These are phyloP conservation scores for Quadriops clusia DNA, from an alignment of 2,888 invertebrate species.

Conservation along the genomic window DNA sequence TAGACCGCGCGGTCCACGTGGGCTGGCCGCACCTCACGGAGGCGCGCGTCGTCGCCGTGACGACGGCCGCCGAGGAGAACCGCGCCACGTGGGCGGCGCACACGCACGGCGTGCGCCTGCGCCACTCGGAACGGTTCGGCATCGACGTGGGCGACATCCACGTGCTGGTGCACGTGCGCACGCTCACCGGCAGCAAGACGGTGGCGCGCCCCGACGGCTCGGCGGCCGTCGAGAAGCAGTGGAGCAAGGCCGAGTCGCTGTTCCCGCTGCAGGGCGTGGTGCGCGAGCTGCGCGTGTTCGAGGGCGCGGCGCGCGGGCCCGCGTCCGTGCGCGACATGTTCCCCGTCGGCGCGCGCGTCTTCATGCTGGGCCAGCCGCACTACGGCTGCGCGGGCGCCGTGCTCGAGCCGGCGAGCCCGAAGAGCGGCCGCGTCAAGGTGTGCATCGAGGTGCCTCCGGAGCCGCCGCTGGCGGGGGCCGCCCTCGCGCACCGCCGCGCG, in stretches of 20 bases:
- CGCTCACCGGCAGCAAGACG: slow-evolving; percentile 58
- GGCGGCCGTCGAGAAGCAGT: slow-evolving; percentile 58
- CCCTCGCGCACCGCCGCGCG: too few species aligned
- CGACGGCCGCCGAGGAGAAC: neutral
- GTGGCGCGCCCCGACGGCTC: slow-evolving; percentile 45
- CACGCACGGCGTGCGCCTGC: neutral
- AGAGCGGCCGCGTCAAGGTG: slow-evolving; percentile 50
- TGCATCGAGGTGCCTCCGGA: slow-evolving; percentile 34
- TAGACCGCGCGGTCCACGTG: slow-evolving; percentile 68
- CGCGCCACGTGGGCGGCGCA: neutral
- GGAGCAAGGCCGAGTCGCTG: slow-evolving; percentile 48
- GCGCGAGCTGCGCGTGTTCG: slow-evolving; percentile 39
- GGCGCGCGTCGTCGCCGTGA: slow-evolving; percentile 38
- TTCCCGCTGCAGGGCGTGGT: slow-evolving; percentile 63
- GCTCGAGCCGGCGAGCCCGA: slow-evolving; percentile 22
- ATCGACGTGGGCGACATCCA: slow-evolving; percentile 60
- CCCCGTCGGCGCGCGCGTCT: slow-evolving; percentile 53
- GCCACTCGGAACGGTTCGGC: slow-evolving; percentile 47
- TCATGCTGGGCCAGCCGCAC: slow-evolving; percentile 66
- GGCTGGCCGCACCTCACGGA: slow-evolving; percentile 90
- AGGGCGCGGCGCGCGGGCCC: slow-evolving; percentile 33
- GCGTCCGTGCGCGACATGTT: slow-evolving; percentile 52
- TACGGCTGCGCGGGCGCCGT: slow-evolving; percentile 75
- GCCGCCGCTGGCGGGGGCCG: too few species aligned
- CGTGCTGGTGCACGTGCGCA: slow-evolving; percentile 57